Base-by-base conservation (phyloP, 2,113 vertebrate species). In the Anolis carolinensis region DNA sequence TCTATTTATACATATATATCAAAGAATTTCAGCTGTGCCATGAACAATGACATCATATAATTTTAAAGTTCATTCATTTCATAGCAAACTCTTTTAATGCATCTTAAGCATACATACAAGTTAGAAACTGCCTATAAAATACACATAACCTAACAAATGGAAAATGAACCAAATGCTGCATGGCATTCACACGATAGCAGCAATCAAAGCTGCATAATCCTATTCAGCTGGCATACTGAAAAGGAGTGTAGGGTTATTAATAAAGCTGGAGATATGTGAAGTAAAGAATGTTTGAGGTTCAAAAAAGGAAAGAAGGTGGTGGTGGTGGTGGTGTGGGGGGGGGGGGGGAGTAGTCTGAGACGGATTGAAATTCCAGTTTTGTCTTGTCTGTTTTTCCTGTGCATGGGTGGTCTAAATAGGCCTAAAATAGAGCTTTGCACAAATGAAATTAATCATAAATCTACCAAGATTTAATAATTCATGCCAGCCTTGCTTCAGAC, bases 151-250 rank as follows among this genome's bases (percentile, higher is more conserved):
- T 67, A 85, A 87, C 23, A 86, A 92, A 92, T 78, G 71, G 36
- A 92, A 80, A 90, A 67, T 55, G 89, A 63, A 91, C 88, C 82
- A 88, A 92, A 89, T 91, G 86, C 87, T 88, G 83, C 44, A 81
- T 82, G 89, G 75, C 65, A 94, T 93, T 87, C 94, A 92, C 67
- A 32, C 86, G 85, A 91, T 82, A 91, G 82, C 48, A 84, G 55
- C 85, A 89, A 90, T 93, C 90, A 91, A 93, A 95, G 89, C 92
- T 87, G 27, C 67, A 86, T 94, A 94, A 95, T 93, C 94, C 91
- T 89, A 91, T 93, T 95, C 93, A 95, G 93, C 92, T 95, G 93
- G 95, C 92, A 94, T 91, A 86, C 89, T 92, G 90, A 70, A 89
- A 87, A 85, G 65, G 81, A 77, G 68, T 52, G 73, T 18, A 80